Base-by-base conservation (phyloP, 2,888 invertebrate species). In the Artemia sinica region DNA sequence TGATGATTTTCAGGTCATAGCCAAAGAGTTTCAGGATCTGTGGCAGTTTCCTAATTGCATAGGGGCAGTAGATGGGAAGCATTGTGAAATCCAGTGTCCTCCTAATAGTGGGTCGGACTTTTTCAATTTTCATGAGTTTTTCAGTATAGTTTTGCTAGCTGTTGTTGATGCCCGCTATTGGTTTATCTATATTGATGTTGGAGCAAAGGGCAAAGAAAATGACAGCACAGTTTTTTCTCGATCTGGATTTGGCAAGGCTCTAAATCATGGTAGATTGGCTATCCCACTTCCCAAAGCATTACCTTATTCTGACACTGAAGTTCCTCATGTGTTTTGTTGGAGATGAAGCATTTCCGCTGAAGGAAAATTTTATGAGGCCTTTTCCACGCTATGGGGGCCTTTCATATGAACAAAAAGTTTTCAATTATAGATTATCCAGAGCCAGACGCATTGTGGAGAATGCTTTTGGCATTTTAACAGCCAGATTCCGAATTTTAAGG, bases 51-150 rank as follows among this genome's bases (percentile, higher is more conserved):
- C 71, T 9, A 67, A 72, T 68, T 72, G 71, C 41, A 49, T 71
- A 65, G 73, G 73, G 2, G 71, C 73, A 11, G 63, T 73, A 18
- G 73, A 73, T 66, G 73, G 73, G 8, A 73, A 73, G 51, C 72
- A 73, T 63, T 49, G 73, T 12, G 14, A 12, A 14, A 67, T 73
- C 11, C 18, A 48, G 48, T 12, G 41, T 3, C 72, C 72, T 14
- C 7, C 2, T 13, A 70, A 71, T n/a, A 66, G 70, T 52, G 73
- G 71, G 66, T 71, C 71, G 1, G 13, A 65, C 11, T 72, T 58
- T 10, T 10, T 10, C 10, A 28, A 28, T 28, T 58, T 58, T 58
- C 63, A 58, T 10, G 63, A 28, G 9, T 58, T 58, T 58, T 10
- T 10, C 10, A 58, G 63, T 28, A 58, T 58, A 10, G 28, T 58